Evolutionary conservation across 1,140 invertebrate species (phyloP).

Genomic region (Bombus sylvicola): DNA sequence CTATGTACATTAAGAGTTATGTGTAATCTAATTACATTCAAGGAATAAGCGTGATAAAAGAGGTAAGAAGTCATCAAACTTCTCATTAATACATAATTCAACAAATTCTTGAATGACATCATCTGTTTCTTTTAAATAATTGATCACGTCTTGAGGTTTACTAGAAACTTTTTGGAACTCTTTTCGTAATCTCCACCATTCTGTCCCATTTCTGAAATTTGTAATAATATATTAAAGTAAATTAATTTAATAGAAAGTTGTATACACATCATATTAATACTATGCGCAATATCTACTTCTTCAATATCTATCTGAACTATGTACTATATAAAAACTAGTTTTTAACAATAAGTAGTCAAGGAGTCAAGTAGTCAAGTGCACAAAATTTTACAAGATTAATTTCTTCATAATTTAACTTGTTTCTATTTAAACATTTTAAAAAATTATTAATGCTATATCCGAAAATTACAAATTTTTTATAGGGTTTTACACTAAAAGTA

Average conservation of each 20-base stretch:
- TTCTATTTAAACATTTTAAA: too few relatives aligned
- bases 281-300: background rate
- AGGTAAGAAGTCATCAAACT: slow-evolving; percentile 86
- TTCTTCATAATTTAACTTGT: too few relatives aligned
- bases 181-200: slow-evolving; percentile 91
- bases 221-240: slow-evolving; percentile 8
- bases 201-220: slow-evolving; percentile 89
- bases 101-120: slow-evolving; percentile 87
- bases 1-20: background rate
- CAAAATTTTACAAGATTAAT: too few relatives aligned
- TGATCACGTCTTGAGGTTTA: slow-evolving; percentile 86
- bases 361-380: too few relatives aligned
- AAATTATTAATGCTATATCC: too few relatives aligned
- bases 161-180: slow-evolving; percentile 91
- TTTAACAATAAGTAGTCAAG: too few relatives aligned
- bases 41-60: slow-evolving; percentile 89
- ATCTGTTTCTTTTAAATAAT: slow-evolving; percentile 87
- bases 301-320: background rate
- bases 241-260: background rate
- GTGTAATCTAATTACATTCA: slow-evolving; percentile 86
- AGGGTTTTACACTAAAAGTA: too few relatives aligned
- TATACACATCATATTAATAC: background rate
- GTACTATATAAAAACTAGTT: background rate
- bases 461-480: too few relatives aligned
- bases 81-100: slow-evolving; percentile 73